A percentile compares a stretch with the other conserved stretches of the same genome.
These are phyloP conservation scores for Eumeta japonica DNA, from an alignment of 1,140 invertebrate species.

Conservation along the genomic window DNA sequence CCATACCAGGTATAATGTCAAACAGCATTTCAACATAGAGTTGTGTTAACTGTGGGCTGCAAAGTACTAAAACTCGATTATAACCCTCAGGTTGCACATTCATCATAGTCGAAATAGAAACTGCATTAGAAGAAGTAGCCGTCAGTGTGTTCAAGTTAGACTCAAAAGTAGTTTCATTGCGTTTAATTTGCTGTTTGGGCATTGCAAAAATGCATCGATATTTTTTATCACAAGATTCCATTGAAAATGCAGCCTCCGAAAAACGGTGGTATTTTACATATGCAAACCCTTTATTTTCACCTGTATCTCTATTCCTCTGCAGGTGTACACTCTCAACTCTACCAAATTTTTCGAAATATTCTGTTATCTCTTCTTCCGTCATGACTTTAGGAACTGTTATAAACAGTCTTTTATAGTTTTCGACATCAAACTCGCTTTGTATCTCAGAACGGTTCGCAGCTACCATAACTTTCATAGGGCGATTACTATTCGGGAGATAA, in stretches of 20 bases:
- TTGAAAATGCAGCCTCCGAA: conserved; percentile 84
- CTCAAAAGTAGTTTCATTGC: conserved; percentile 34
- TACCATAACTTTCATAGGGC: conserved; percentile 87
- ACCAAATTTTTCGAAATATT: conserved; percentile 83
- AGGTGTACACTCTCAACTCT: conserved; percentile 80
- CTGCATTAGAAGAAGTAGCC: conserved; percentile 25
- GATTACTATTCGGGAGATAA: conserved; percentile 68
- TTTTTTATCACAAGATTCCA: conserved; percentile 83
- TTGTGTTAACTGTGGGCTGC: conserved; percentile 31
- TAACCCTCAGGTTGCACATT: conserved; percentile 15
- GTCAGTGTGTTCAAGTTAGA: conserved; percentile 26
- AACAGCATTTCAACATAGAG: conserved; percentile 34
- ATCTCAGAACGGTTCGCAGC: conserved; percentile 71
- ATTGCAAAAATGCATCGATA: conserved; percentile 91
- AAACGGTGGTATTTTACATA: conserved; percentile 85
- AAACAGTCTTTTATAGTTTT: conserved; percentile 85
- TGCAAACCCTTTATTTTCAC: conserved; percentile 86
- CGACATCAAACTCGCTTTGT: conserved; percentile 81
- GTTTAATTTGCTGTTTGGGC: conserved; percentile 62
- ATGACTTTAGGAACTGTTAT: conserved; percentile 82
- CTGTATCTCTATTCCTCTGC: conserved; percentile 77
- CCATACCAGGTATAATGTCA: conserved; percentile 41
- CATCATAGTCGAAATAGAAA: background rate
- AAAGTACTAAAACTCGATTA: conserved; percentile 26
- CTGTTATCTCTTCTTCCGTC: conserved; percentile 75